Evolutionary conservation across 2,888 invertebrate species (phyloP).

Genomic region (Campoplex capitator): DNA sequence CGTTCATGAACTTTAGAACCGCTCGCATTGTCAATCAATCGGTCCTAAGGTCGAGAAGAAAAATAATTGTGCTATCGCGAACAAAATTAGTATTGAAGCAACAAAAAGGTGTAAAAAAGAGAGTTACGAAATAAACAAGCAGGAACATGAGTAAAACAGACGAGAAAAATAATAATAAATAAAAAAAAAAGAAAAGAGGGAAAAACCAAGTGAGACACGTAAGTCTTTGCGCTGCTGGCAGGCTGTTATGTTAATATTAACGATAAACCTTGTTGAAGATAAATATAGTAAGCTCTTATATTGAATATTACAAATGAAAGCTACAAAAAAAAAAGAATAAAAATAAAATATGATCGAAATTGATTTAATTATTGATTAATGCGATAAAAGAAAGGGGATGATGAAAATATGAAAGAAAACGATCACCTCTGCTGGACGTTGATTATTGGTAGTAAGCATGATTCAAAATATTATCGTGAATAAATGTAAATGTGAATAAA

Average conservation of each 20-base stretch:
- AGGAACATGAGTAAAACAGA: conserved; percentile 51
- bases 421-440: conserved; percentile 79
- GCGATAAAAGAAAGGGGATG: conserved; percentile 34
- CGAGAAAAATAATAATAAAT: conserved; percentile 19
- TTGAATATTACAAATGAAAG: conserved; percentile 78
- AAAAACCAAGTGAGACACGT: conserved; percentile 72
- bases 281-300: conserved; percentile 82
- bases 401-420: conserved; percentile 56
- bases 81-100: conserved; percentile 34
- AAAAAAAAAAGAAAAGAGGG: conserved; percentile 31
- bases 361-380: conserved; percentile 77
- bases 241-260: conserved; percentile 84
- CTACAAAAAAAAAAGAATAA: conserved; percentile 49
- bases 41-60: conserved; percentile 67
- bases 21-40: conserved; percentile 74
- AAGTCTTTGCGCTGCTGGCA: conserved; percentile 83
- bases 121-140: conserved; percentile 29
- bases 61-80: conserved; percentile 61
- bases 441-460: conserved; percentile 76
- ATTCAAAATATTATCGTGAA: conserved; percentile 73
- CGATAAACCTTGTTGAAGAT: conserved; percentile 83
- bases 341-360: conserved; percentile 68
- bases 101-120: conserved; percentile 24
- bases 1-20: conserved; percentile 72
- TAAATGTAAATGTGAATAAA: conserved; percentile 71